Percentiles rank a stretch among this genome's conserved stretches.
Conservation (phyloP, 2,113 vertebrate genomes). For the Delphinus delphis region DNA sequence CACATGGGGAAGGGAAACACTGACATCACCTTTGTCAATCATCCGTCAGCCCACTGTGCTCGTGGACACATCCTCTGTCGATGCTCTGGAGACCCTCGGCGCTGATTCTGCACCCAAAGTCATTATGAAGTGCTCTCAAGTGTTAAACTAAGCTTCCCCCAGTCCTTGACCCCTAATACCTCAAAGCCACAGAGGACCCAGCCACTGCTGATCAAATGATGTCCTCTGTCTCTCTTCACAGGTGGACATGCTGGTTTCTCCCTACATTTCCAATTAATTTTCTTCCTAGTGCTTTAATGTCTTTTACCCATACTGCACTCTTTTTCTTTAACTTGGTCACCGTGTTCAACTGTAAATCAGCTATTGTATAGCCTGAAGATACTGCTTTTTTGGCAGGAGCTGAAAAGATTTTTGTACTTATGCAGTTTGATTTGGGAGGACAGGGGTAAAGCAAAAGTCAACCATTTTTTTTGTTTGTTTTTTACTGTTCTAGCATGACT, state of each 20-base stretch:
- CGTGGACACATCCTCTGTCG: background rate
- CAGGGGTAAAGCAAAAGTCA: background rate
- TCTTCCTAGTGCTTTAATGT: background rate
- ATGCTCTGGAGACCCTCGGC: background rate
- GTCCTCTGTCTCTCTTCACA: background rate
- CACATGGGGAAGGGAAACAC: background rate
- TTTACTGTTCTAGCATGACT: background rate
- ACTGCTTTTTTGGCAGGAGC: background rate
- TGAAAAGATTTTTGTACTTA: background rate
- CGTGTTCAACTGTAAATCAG: background rate
- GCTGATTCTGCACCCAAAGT: background rate
- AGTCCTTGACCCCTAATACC: background rate
- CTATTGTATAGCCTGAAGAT: background rate
- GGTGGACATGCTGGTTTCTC: background rate
- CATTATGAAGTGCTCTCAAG: background rate
- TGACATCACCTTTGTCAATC: background rate
- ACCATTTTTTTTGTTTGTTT: background rate
- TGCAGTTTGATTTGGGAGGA: background rate
- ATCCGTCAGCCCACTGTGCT: background rate
- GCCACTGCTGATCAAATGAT: background rate
- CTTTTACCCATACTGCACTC: background rate
- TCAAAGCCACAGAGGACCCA: background rate
- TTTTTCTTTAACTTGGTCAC: background rate
- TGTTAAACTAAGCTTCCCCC: background rate
- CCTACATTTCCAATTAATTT: conserved; percentile 22